A percentile compares a stretch with the other conserved stretches of the same genome.
These are phyloP conservation scores for Microtus pennsylvanicus DNA, from an alignment of 2,113 vertebrate species.

Conservation along the genomic window DNA sequence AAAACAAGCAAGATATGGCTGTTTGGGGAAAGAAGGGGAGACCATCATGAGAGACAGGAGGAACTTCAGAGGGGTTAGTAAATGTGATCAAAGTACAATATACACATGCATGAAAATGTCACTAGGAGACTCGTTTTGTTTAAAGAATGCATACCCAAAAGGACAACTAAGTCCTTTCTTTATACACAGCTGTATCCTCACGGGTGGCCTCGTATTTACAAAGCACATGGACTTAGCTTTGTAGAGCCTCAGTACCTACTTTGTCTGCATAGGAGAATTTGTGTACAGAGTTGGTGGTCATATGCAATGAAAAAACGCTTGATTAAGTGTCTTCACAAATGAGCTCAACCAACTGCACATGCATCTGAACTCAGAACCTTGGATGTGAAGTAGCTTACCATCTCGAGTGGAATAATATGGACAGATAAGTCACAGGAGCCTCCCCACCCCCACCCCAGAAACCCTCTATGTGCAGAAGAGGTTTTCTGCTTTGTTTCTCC, in stretches of 20 bases:
- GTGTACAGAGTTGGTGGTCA: neutral
- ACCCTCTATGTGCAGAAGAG: rapidly evolving
- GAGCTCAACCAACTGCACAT: neutral
- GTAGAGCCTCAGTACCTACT: neutral
- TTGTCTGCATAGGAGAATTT: conserved; percentile 23
- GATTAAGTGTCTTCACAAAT: neutral
- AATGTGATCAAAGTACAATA: neutral
- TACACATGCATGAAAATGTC: too few relatives aligned
- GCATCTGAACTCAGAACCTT: neutral
- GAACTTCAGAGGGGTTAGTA: neutral
- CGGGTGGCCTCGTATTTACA: neutral
- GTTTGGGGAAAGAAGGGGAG: neutral
- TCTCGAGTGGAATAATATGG: neutral
- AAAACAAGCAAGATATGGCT: neutral
- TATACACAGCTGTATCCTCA: neutral
- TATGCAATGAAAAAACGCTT: neutral
- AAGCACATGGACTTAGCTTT: neutral
- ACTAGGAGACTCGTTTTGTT: neutral
- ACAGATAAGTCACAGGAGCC: neutral
- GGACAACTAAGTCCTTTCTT: neutral
- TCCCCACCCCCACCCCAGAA: rapidly evolving
- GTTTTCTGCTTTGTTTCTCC: rapidly evolving
- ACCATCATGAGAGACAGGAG: neutral
- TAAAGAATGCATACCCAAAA: neutral
- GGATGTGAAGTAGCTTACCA: neutral